These are phyloP conservation scores for Microcebus lehilahytsara DNA, from an alignment of 2,113 vertebrate species.

Conservation along the genomic window DNA sequence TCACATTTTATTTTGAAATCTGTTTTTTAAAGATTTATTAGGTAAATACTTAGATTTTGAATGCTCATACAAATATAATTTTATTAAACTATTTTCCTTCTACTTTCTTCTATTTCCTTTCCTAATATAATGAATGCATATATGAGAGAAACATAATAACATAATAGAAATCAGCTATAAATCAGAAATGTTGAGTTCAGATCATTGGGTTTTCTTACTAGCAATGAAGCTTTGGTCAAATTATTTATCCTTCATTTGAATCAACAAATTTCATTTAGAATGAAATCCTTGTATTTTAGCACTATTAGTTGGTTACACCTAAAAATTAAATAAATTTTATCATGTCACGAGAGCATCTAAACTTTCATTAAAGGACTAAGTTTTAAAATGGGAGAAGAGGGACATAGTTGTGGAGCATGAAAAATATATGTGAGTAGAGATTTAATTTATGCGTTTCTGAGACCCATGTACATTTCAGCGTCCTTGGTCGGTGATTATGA, in stretches of 20 bases:
- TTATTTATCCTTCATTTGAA: not conserved
- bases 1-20: not conserved
- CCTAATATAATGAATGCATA: not conserved
- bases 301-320: not conserved
- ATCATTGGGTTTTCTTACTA: not conserved
- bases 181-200: not conserved
- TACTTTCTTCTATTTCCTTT: not conserved
- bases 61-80: not conserved
- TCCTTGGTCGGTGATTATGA: not conserved
- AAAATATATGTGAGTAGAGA: not conserved
- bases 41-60: not conserved
- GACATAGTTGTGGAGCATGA: not conserved
- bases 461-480: not conserved
- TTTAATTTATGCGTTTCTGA: not conserved
- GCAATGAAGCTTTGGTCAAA: not conserved
- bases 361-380: not conserved
- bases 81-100: not conserved
- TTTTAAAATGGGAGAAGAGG: not conserved
- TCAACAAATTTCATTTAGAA: not conserved
- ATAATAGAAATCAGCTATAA: not conserved
- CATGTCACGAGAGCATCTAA: not conserved
- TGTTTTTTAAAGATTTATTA: not conserved
- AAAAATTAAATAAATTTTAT: not conserved
- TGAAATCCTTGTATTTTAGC: not conserved
- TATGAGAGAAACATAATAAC: not conserved